Evolutionary conservation across 2,888 invertebrate genomes (phyloP).

Genomic region (Mythimna loreyi): DNA sequence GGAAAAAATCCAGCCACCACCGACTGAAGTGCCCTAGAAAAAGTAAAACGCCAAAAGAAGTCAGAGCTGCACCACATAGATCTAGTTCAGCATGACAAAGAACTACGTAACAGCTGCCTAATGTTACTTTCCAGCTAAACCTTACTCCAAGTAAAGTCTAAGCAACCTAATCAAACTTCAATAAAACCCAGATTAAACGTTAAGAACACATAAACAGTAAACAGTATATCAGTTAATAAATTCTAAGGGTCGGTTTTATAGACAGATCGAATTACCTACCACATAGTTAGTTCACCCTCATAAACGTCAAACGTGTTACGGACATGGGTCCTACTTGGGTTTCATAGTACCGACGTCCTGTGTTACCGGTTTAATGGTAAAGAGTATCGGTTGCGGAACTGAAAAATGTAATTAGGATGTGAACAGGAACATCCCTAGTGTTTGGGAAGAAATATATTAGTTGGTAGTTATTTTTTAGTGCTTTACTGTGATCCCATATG

Average conservation of each 20-base stretch:
- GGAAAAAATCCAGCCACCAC: no score
- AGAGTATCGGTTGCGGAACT: slow-evolving; percentile 46
- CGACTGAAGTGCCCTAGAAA: no score
- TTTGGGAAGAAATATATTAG: neutral
- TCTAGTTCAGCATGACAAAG: no score
- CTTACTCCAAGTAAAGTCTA: neutral
- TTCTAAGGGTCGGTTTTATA: slow-evolving; percentile 78
- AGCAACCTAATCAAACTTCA: slow-evolving; percentile 43
- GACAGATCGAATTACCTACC: slow-evolving; percentile 82
- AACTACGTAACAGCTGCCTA: no score
- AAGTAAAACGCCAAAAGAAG: no score
- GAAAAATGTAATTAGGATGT: slow-evolving; percentile 60
- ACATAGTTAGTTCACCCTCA: slow-evolving; percentile 83
- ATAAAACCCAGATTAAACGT: slow-evolving; percentile 55
- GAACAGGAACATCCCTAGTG: neutral
- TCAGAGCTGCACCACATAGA: no score
- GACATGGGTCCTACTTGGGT: slow-evolving; percentile 83
- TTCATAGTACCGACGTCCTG: slow-evolving; percentile 76
- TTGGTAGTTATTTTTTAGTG: no score
- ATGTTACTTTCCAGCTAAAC: no score
- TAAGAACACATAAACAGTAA: slow-evolving; percentile 56
- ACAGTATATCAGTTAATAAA: slow-evolving; percentile 68
- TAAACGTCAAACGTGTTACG: slow-evolving; percentile 84
- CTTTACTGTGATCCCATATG: no score
- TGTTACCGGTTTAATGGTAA: slow-evolving; percentile 69